Percentiles rank a stretch among this genome's conserved stretches.
Evolutionary conservation across 2,888 invertebrate genomes (phyloP).

Genomic region (Rhagonycha fulva): DNA sequence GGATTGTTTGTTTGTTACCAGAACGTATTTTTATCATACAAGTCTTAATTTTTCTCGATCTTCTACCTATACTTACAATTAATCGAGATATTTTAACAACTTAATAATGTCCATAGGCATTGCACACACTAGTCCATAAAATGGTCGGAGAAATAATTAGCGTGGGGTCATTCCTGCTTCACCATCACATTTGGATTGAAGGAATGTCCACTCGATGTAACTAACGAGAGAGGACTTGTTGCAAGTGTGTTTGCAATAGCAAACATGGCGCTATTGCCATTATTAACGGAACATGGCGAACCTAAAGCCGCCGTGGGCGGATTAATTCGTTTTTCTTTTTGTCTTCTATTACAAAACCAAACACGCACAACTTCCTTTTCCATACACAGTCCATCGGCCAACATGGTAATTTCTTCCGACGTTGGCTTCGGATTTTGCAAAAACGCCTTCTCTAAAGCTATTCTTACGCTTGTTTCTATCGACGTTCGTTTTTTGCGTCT

Average conservation of each 20-base stretch:
- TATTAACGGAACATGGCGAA: conserved; percentile 68
- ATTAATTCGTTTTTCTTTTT: conserved; percentile 96
- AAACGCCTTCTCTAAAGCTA: conserved; percentile 93
- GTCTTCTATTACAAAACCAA: conserved; percentile 95
- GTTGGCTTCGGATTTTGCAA: conserved; percentile 94
- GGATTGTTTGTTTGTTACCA: conserved; percentile 18
- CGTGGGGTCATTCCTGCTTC: conserved; percentile 57
- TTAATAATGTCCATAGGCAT: conserved; percentile 23
- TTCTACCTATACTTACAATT: conserved; percentile 15
- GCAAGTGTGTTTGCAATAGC: conserved; percentile 62
- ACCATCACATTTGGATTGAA: conserved; percentile 54
- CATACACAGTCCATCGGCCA: conserved; percentile 93
- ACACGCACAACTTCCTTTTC: conserved; percentile 94
- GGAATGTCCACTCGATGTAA: conserved; percentile 55
- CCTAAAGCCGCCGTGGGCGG: conserved; percentile 77
- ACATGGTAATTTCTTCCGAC: conserved; percentile 90
- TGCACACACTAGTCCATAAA: conserved; percentile 50
- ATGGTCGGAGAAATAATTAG: conserved; percentile 55
- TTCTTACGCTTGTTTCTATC: conserved; percentile 91
- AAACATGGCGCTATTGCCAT: conserved; percentile 62
- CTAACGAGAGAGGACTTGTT: conserved; percentile 61
- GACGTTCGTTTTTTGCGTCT: conserved; percentile 96
- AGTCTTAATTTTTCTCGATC: conserved; percentile 9
- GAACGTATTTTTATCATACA: conserved; percentile 13
- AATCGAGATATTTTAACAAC: conserved; percentile 19